A percentile compares a stretch with the other conserved stretches of the same genome.
phyloP scores from a whole-genome alignment of 2,797 vertebrate species.

The Tadarida brasiliensis region DNA sequence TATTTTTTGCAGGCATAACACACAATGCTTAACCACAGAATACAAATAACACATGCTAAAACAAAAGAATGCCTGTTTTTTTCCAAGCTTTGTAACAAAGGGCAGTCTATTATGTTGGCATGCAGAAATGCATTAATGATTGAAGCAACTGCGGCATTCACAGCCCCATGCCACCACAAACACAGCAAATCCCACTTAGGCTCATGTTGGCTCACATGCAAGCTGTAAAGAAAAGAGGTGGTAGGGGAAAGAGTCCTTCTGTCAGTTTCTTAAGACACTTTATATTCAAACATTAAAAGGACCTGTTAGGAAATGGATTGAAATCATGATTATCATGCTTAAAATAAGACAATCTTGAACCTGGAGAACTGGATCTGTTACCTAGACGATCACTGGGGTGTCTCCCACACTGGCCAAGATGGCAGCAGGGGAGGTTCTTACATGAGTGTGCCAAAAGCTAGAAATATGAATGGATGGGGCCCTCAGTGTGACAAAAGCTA shows the following conservation, averaged over 20 bases:
- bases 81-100: slow-evolving; percentile 13
- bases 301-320: not conserved
- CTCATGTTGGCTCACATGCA: not conserved
- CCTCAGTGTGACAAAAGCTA: not conserved
- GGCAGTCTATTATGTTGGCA: slow-evolving; percentile 8
- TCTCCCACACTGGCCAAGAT: not conserved
- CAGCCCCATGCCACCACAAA: not conserved
- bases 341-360: slow-evolving; percentile 39
- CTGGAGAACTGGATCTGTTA: not conserved
- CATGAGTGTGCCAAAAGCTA: not conserved
- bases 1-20: slow-evolving; percentile 10
- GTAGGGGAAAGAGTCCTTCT: not conserved
- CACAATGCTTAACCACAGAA: not conserved
- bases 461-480: not conserved
- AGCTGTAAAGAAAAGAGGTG: not conserved
- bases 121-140: not conserved
- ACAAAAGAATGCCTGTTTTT: slow-evolving; percentile 56
- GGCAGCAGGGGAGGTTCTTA: not conserved
- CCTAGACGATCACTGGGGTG: not conserved
- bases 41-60: slow-evolving; percentile 53
- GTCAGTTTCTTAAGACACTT: not conserved
- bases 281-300: not conserved
- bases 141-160: not conserved
- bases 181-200: not conserved
- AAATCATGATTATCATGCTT: not conserved